phyloP scores from a whole-genome alignment of 1,140 invertebrate species.

The Drosophila kohkoa region DNA sequence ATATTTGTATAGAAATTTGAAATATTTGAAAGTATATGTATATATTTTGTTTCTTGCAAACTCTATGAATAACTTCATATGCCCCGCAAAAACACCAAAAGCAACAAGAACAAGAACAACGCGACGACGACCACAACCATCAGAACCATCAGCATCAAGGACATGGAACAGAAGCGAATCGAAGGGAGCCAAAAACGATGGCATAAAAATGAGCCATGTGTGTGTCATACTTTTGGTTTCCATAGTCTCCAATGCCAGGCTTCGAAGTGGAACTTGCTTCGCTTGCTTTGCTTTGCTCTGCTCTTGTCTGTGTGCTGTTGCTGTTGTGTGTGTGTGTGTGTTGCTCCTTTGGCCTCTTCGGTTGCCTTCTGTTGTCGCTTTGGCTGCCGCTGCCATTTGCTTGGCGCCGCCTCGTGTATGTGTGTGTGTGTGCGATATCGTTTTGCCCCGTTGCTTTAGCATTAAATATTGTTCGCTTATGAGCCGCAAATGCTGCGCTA shows the following conservation, averaged over 20 bases:
- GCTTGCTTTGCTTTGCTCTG: conserved; percentile 8
- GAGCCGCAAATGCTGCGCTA: conserved; percentile 76
- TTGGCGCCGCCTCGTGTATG: conserved; percentile 7
- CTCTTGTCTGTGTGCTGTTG: background rate
- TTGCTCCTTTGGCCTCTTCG: background rate
- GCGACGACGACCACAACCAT: background rate
- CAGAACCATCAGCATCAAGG: conserved; percentile 13
- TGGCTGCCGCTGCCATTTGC: conserved; percentile 5
- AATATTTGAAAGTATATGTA: too few species aligned
- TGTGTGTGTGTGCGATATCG: conserved; percentile 14
- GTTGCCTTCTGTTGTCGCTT: background rate
- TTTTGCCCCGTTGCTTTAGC: conserved; percentile 49
- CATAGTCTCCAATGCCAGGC: conserved; percentile 30
- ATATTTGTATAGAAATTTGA: too few species aligned
- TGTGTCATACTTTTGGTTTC: conserved; percentile 42
- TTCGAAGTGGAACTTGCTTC: background rate
- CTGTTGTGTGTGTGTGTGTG: background rate
- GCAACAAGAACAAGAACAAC: too few species aligned
- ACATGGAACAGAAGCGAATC: conserved; percentile 23
- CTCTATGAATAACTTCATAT: conserved; percentile 35
- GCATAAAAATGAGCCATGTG: conserved; percentile 46
- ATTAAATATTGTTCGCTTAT: conserved; percentile 75
- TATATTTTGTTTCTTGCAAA: background rate
- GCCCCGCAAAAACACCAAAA: background rate
- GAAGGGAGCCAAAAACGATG: conserved; percentile 15